Base-by-base conservation (phyloP, 2,113 vertebrate genomes). In the Cololabis saira region DNA sequence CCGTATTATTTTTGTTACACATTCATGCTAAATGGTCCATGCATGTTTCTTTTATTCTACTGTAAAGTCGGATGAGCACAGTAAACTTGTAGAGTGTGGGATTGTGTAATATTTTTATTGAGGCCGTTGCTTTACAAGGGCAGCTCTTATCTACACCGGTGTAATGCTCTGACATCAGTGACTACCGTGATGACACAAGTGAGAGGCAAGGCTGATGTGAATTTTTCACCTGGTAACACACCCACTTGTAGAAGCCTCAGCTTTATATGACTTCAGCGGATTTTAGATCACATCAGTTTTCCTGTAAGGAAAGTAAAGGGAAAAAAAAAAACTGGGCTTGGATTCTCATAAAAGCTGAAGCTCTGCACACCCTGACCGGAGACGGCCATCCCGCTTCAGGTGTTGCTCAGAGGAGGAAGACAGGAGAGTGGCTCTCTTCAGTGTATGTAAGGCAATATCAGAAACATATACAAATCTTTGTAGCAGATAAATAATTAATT, bases 181-280 rank as follows among this genome's bases (percentile, higher is more conserved):
- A 22, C 51, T 42, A 13, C 10, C 19, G 45, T 2, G 43, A 2
- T 68, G 55, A 45, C 44, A 70, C 33, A 3, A 48, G 54, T 68
- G 42, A 65, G 42, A 44, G 44, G 44, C 16, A 17, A 22, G 49
- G 60, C 47, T 40, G 45, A 56, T 71, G 71, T 82, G 51, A 74
- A 37, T 53, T 14, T 57, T 80, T 78, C 42, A 24, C 65, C 14
- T 12, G n/a, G 15, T 21, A 50, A 17, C 71, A 54, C 71, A 44
- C 53, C 56, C 44, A 30, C 45, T 54, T 21, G 0, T 4, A 17
- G 66, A 4, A 52, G n/a, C 8, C 0, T 22, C 17, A 0, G 37
- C 40, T 50, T 16, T 42, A 19, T 52, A 55, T 62, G 44, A 51
- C 18, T 21, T 30, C 48, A 48, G 17, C 19, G 47, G 58, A 63